phyloP scores from a whole-genome alignment of 2,888 invertebrate species.

The Hofmannophila pseudospretella region DNA sequence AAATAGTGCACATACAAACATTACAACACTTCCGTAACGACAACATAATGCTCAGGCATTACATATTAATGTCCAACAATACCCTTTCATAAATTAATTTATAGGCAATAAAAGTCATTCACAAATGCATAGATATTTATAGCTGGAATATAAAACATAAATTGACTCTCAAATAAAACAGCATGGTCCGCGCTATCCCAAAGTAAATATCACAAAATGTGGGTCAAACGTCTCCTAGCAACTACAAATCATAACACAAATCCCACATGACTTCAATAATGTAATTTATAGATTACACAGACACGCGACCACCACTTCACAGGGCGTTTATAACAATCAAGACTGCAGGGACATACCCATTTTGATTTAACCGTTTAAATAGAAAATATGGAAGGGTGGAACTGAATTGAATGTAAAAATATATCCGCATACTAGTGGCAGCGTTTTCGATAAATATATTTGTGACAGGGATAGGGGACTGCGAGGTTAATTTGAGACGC shows the following conservation, averaged over 20 bases:
- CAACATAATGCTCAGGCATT: no score
- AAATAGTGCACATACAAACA: conserved; percentile 30
- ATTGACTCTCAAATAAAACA: conserved; percentile 31
- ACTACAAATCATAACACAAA: conserved; percentile 43
- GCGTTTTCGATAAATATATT: conserved; percentile 4
- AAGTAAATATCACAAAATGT: conserved; percentile 30
- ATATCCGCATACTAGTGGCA: not conserved
- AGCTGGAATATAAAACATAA: conserved; percentile 19
- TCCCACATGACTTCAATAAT: conserved; percentile 30
- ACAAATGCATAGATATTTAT: conserved; percentile 40
- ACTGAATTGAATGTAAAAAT: conserved; percentile 12
- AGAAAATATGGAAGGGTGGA: conserved; percentile 13
- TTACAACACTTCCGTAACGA: not conserved
- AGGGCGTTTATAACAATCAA: conserved; percentile 19
- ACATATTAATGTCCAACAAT: conserved; percentile 1
- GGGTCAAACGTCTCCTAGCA: conserved; percentile 36
- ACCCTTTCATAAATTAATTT: conserved; percentile 46
- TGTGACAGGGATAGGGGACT: no score
- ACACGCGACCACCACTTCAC: conserved; percentile 28
- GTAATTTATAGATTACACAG: conserved; percentile 24
- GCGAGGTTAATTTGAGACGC: conserved; percentile 31
- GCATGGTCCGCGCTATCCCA: conserved; percentile 24
- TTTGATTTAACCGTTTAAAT: conserved; percentile 10
- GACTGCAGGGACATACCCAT: conserved; percentile 7
- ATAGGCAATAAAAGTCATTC: conserved; percentile 49